These are phyloP conservation scores for Pristionchus exspectatus DNA, from an alignment of 2,888 invertebrate genomes.

Conservation along the genomic window DNA sequence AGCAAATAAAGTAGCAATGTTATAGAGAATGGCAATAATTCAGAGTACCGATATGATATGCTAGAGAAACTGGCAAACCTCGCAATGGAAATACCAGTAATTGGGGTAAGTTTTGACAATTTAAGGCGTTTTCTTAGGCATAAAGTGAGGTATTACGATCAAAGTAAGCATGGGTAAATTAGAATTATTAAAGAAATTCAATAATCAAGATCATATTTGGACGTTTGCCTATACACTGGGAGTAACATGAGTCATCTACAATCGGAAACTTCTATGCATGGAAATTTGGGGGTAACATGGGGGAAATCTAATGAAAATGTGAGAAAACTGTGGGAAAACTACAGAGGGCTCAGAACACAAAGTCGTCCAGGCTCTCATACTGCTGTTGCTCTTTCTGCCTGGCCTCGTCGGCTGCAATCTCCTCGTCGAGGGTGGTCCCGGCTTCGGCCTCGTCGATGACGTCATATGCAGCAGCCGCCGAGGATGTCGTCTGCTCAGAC, in stretches of 20 bases:
- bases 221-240: neutral
- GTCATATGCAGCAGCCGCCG: neutral
- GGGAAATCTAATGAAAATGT: too few relatives aligned
- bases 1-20: neutral
- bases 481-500: neutral
- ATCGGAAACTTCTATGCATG: too few relatives aligned
- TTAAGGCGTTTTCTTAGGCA: neutral
- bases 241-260: neutral
- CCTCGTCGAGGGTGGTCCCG: neutral
- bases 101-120: neutral
- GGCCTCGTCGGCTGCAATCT: neutral
- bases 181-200: too few relatives aligned
- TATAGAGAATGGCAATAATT: neutral
- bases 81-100: neutral
- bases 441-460: neutral
- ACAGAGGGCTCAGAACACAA: neutral
- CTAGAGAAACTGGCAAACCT: neutral
- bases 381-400: neutral
- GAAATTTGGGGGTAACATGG: too few relatives aligned
- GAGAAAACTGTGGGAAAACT: too few relatives aligned
- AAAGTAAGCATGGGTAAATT: too few relatives aligned
- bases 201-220: too few relatives aligned
- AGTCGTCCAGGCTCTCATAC: conserved; percentile 15
- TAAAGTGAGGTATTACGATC: neutral
- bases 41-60: neutral